These are phyloP conservation scores for Vandiemenella viatica DNA, from an alignment of 2,888 invertebrate genomes.

Conservation along the genomic window DNA sequence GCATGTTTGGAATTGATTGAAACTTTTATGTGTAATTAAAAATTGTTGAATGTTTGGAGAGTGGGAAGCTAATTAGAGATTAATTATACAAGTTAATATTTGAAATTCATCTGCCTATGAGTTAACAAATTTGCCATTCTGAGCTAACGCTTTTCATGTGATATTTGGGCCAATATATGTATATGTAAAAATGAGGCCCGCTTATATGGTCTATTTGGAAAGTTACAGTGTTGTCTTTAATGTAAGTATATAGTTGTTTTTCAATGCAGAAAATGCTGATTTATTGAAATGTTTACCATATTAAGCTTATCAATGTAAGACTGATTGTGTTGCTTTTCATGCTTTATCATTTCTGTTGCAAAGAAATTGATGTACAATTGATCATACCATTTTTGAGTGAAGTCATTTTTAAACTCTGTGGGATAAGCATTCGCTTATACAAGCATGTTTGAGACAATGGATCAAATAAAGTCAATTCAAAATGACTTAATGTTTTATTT, in stretches of 20 bases:
- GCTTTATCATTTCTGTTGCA: background rate
- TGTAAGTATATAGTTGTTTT: background rate
- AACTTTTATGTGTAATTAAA: no score
- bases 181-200: slow-evolving; percentile 1
- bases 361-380: no score
- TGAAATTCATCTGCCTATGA: background rate
- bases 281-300: background rate
- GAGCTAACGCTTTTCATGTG: slow-evolving; percentile 10
- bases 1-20: no score
- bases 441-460: background rate
- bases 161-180: slow-evolving; percentile 4
- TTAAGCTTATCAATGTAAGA: background rate
- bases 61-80: background rate
- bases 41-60: background rate
- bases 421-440: background rate
- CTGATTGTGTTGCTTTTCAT: background rate
- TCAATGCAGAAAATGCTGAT: background rate
- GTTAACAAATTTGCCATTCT: background rate
- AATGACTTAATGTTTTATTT: background rate
- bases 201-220: slow-evolving; percentile 1
- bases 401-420: no score
- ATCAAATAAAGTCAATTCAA: background rate
- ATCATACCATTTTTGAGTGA: no score
- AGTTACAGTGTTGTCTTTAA: background rate
- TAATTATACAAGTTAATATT: background rate